Conservation (phyloP, 2,113 vertebrate species). For the Typhlomys cinereus region DNA sequence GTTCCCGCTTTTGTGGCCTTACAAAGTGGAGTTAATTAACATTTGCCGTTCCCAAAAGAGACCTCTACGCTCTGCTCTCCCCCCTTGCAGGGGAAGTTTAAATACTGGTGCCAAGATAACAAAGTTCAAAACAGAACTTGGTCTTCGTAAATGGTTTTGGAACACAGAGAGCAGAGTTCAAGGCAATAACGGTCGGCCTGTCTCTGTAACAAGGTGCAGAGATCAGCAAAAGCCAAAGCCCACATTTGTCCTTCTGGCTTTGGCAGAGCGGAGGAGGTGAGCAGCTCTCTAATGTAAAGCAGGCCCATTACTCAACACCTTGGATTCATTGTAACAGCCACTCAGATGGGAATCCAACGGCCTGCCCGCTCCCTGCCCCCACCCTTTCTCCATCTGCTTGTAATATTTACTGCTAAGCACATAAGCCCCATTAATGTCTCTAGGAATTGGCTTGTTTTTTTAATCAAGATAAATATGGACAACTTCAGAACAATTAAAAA, state of each 20-base stretch:
- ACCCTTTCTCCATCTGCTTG: slow-evolving; percentile 81
- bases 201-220: slow-evolving; percentile 41
- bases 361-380: slow-evolving; percentile 31
- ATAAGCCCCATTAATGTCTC: slow-evolving; percentile 69
- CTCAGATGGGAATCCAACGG: slow-evolving; percentile 61
- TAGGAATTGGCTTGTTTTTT: slow-evolving; percentile 77
- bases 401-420: slow-evolving; percentile 76
- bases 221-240: slow-evolving; percentile 18
- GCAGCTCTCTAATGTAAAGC: slow-evolving; percentile 76
- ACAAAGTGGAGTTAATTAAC: background rate
- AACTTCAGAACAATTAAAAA: slow-evolving; percentile 77
- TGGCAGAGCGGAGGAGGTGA: slow-evolving; percentile 61
- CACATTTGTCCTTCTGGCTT: slow-evolving; percentile 32
- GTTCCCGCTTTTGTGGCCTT: background rate
- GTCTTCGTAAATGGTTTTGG: background rate
- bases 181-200: background rate
- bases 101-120: background rate
- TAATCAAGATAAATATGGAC: slow-evolving; percentile 81
- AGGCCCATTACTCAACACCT: slow-evolving; percentile 69
- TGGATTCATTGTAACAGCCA: slow-evolving; percentile 53
- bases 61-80: background rate
- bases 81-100: background rate
- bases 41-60: background rate
- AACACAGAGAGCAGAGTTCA: background rate
- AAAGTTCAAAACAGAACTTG: background rate